phyloP scores from a whole-genome alignment of 2,888 invertebrate species.

The Eristalis intricaria region DNA sequence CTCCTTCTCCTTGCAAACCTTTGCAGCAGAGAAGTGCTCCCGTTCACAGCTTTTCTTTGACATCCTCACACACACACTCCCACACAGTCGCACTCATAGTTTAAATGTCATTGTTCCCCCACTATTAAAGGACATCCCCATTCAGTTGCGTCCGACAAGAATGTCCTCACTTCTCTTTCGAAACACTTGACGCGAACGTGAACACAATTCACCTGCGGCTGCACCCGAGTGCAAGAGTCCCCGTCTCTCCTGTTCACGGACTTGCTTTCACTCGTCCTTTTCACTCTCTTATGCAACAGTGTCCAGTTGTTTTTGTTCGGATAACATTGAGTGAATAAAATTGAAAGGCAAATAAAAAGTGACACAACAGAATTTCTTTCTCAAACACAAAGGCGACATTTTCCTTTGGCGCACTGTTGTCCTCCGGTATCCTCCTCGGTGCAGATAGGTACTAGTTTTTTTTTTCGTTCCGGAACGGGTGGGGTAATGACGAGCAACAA shows the following conservation, averaged over 20 bases:
- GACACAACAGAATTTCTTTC: constrained; percentile 12
- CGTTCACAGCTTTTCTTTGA: not conserved
- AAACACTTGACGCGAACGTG: constrained; percentile 53
- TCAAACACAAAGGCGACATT: not conserved
- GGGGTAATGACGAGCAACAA: constrained; percentile 3
- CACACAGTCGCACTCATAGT: not conserved
- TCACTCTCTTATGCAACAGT: constrained; percentile 52
- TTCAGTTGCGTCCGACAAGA: constrained; percentile 22
- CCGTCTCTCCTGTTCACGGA: not conserved
- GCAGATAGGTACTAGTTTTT: not conserved
- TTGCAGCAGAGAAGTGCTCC: not conserved
- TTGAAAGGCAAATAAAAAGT: constrained; percentile 38
- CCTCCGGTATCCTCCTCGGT: not conserved
- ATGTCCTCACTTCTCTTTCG: constrained; percentile 27
- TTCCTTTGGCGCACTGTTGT: constrained; percentile 15
- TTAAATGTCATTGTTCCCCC: constrained; percentile 48
- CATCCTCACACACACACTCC: not conserved
- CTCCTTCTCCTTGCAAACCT: not conserved
- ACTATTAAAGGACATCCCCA: constrained; percentile 42
- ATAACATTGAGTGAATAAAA: constrained; percentile 45
- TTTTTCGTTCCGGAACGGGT: not conserved
- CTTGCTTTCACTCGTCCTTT: constrained; percentile 3
- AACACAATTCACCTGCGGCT: constrained; percentile 47
- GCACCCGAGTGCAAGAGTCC: not conserved
- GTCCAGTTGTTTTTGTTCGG: constrained; percentile 51